Evolutionary conservation across 2,888 invertebrate species (phyloP).

Genomic region (Scaptomyza parva): DNA sequence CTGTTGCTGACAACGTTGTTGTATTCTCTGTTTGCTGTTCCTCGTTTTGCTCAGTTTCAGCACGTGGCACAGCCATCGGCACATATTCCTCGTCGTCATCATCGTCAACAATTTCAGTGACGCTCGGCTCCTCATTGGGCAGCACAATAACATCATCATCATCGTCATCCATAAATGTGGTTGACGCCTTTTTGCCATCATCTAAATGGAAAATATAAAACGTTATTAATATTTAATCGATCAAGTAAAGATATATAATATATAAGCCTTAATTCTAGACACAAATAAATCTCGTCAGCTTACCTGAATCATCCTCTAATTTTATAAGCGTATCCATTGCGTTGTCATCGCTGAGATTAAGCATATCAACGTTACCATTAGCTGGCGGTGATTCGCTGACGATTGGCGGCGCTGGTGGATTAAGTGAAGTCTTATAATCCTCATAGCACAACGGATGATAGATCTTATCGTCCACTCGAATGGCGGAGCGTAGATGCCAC

Average conservation of each 20-base stretch:
- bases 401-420: slow-evolving; percentile 67
- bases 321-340: slow-evolving; percentile 82
- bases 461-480: slow-evolving; percentile 90
- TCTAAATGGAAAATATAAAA: no score
- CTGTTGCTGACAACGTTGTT: slow-evolving; percentile 4
- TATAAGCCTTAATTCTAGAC: no score
- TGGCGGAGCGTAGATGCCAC: slow-evolving; percentile 96
- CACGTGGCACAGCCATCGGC: slow-evolving; percentile 63
- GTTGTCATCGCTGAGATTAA: slow-evolving; percentile 79
- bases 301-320: slow-evolving; percentile 70
- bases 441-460: slow-evolving; percentile 97
- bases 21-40: slow-evolving; percentile 37
- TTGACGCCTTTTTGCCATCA: slow-evolving; percentile 34
- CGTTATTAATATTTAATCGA: no score
- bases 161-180: slow-evolving; percentile 61
- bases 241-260: no score
- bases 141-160: slow-evolving; percentile 89
- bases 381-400: slow-evolving; percentile 18
- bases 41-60: slow-evolving; percentile 21
- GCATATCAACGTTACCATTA: slow-evolving; percentile 57
- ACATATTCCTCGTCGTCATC: slow-evolving; percentile 86
- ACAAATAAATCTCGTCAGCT: no score
- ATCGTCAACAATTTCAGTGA: slow-evolving; percentile 86
- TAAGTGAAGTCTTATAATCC: slow-evolving; percentile 88
- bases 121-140: slow-evolving; percentile 88